Evolutionary conservation across 2,113 vertebrate species (phyloP), one percentile per base, ranked within the genome.

Genomic region (Tenrec ecaudatus): DNA sequence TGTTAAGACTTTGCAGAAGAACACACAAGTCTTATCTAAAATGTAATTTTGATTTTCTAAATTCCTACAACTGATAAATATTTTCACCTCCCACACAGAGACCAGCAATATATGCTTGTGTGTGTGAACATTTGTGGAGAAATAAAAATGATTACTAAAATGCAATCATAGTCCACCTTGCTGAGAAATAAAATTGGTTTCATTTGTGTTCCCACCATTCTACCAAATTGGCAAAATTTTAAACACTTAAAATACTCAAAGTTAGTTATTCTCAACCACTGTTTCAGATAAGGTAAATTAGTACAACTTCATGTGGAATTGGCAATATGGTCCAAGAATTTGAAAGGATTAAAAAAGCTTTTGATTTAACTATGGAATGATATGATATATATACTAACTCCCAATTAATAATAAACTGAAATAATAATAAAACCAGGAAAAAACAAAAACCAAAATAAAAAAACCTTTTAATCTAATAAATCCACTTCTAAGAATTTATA

Each of bases 101-200:
- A 29, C 4, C 38, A 27, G 17, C 68, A 94, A 58, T 92, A 73
- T 36, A 19, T 84, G 14, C 27, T 94, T 71, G 77, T 14, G 31
- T 87, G 77, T 36, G 76, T 87, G 14, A 6, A 12, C 40, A 77
- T 84, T 73, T 84, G 71, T n/a, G 25, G 29, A 3, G 31, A 90
- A 95, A 88, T 71, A 82, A 82, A 88, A 92, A 64, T 92, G 16
- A 16, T 91, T 93, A 76, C 19, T 57, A 87, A 80, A 76, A 80
- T 76, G 10, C 77, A 81, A 85, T n/a, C n/a, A 53, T 62, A 53
- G n/a, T 82, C 31, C 76, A 31, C 23, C 3, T 92, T 86, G 31
- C 19, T 79, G n/a, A 33, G 81, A 86, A 57, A 40, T 38, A 71
- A 85, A 53, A 66, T 9, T 66, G 9, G 25, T 90, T 88, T 36